These are phyloP conservation scores for Leptinotarsa peninsularis DNA, from an alignment of 2,888 invertebrate species.

Conservation along the genomic window DNA sequence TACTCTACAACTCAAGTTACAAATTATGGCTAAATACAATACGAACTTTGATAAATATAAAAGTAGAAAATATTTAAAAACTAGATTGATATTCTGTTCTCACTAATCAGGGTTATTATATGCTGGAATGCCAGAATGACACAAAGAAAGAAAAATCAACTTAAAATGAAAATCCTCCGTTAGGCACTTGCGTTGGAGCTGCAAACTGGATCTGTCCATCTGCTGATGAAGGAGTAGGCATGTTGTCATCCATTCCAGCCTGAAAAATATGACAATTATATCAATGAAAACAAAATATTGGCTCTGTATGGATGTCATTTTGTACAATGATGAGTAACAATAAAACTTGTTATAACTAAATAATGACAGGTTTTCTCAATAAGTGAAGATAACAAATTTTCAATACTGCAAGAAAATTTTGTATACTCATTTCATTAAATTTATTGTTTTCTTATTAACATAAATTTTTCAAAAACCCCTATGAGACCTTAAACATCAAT, in stretches of 20 bases:
- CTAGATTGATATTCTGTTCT: slow-evolving; percentile 9
- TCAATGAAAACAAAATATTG: not conserved
- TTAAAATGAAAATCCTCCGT: slow-evolving; percentile 61
- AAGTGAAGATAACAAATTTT: not conserved
- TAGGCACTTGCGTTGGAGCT: slow-evolving; percentile 55
- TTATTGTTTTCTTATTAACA: no score
- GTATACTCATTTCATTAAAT: no score
- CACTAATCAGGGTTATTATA: slow-evolving; percentile 17
- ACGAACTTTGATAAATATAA: slow-evolving; percentile 29
- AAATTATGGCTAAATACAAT: not conserved
- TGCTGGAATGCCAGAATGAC: slow-evolving; percentile 5
- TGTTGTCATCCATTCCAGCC: slow-evolving; percentile 52
- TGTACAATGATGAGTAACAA: no score
- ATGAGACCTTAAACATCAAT: no score
- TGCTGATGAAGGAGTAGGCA: slow-evolving; percentile 50
- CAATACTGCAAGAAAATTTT: no score
- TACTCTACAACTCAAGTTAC: not conserved
- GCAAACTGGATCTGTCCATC: slow-evolving; percentile 61
- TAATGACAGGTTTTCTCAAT: no score
- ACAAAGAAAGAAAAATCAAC: slow-evolving; percentile 10
- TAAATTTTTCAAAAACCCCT: no score
- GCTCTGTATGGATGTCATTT: no score
- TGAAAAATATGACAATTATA: slow-evolving; percentile 43
- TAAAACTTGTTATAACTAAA: no score
- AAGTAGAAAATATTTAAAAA: slow-evolving; percentile 36